These are phyloP conservation scores for Cynaeus angustus DNA, from an alignment of 2,888 invertebrate species.

Conservation along the genomic window DNA sequence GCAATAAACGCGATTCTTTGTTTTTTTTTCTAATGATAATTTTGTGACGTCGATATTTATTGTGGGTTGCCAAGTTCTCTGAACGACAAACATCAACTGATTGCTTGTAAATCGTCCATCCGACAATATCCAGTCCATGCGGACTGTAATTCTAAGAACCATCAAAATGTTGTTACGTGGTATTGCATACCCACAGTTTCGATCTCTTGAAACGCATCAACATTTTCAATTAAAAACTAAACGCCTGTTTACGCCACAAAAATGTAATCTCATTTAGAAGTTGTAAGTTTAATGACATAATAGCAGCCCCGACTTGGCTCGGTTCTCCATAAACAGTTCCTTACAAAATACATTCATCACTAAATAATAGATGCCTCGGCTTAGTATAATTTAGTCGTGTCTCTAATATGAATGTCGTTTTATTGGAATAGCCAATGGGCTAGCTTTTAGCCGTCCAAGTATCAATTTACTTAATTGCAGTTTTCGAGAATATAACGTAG, in stretches of 20 bases:
- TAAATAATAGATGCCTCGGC: slow-evolving; percentile 38
- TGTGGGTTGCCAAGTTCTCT: too few species aligned
- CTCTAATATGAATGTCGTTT: slow-evolving; percentile 42
- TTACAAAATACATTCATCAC: slow-evolving; percentile 28
- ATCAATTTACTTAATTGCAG: slow-evolving; percentile 51
- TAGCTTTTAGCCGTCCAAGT: slow-evolving; percentile 49
- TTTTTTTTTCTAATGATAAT: neutral
- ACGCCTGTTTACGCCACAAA: neutral
- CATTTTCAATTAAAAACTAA: too few species aligned
- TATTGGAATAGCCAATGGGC: slow-evolving; percentile 45
- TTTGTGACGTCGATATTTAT: too few species aligned
- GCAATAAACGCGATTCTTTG: slow-evolving; percentile 6
- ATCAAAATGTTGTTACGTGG: too few species aligned
- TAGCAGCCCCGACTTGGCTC: slow-evolving; percentile 6
- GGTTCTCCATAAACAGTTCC: slow-evolving; percentile 15
- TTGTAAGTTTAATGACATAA: slow-evolving; percentile 10
- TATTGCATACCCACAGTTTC: too few species aligned
- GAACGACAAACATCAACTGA: too few species aligned
- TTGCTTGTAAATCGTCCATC: too few species aligned
- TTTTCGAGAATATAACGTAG: slow-evolving; percentile 40
- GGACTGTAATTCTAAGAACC: too few species aligned
- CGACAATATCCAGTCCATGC: too few species aligned
- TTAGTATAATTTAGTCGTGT: slow-evolving; percentile 22
- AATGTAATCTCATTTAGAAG: slow-evolving; percentile 9
- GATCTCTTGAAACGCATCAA: too few species aligned